Evolutionary conservation across 2,797 vertebrate genomes (phyloP).

Genomic region (Myripristis murdjan): DNA sequence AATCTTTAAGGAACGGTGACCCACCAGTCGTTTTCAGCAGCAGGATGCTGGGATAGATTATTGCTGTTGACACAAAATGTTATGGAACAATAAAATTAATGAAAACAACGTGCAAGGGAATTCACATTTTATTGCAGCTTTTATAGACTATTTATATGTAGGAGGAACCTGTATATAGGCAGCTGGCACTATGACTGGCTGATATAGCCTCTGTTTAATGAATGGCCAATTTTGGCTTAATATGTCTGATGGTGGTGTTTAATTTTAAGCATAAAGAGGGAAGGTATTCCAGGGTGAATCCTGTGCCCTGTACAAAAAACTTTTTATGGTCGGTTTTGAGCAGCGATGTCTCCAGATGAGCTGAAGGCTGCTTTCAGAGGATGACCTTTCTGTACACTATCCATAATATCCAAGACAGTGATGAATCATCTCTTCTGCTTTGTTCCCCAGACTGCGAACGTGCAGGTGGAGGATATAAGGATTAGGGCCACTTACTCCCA

Average conservation of each 20-base stretch:
- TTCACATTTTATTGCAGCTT: no score
- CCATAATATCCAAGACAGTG: neutral
- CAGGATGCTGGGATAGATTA: no score
- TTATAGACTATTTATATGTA: no score
- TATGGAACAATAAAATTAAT: no score
- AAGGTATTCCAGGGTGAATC: neutral
- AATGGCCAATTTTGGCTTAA: no score
- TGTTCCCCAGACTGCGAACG: conserved; percentile 86
- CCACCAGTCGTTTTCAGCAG: no score
- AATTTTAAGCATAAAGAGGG: neutral
- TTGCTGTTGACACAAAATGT: no score
- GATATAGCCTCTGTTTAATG: no score
- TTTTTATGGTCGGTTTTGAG: neutral
- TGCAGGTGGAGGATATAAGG: conserved; percentile 94
- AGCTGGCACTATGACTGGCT: no score
- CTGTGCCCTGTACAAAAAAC: neutral
- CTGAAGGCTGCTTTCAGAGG: neutral
- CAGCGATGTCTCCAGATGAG: neutral
- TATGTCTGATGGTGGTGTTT: neutral
- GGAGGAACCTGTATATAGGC: no score
- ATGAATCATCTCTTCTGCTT: conserved; percentile 13
- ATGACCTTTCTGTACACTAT: neutral
- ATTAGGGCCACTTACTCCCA: conserved; percentile 91
- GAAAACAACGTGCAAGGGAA: no score
- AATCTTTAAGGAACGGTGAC: no score